Base-by-base conservation (phyloP, 1,140 invertebrate genomes). In the Dreissena polymorpha region DNA sequence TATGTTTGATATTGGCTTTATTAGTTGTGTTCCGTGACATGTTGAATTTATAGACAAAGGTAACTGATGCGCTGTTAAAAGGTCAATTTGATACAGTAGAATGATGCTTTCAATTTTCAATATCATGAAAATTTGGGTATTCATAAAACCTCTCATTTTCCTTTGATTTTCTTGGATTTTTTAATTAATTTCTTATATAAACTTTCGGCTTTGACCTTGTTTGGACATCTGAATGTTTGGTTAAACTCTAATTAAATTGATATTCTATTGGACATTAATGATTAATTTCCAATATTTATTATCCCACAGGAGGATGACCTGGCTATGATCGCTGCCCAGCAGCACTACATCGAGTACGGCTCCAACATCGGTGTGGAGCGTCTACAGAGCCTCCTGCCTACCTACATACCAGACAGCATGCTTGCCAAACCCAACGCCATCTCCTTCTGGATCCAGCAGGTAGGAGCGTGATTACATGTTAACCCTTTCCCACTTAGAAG, bases 281-380 rank as follows among this genome's bases (percentile, higher is more conserved):
- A 2, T 39, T 8, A 39, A 39, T n/a, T n/a, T n/a, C n/a, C 39
- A 49, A 70, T 83, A 39, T 8, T 39, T 8, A 39, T 5, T 76
- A 64, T 85, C 84, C 87, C 85, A 57, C 86, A 95, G 93, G 99
- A 99, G 93, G 98, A 99, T 93, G 99, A 99, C 91, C 93, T 99
- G 64, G 98, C 98, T 0, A 98, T 99, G 97, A 98, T 99, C 87
- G 97, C 98, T 10, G 98, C 99, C 2, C 98, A 99, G 92, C 99
- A 99, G 93, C 99, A 99, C 94, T 99, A 98, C 88, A 98, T 99
- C 69, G 98, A 99, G 91, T 98, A 98, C 91, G 95, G 95, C 57
- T 95, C 95, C 0, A 97, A 98, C 85, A 95, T 99, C 95, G 97
- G 97, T 85, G 95, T 96, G n/a, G 98, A 99, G 86, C 94, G 97